Base-by-base conservation (phyloP, 2,113 vertebrate species). In the Connochaetes taurinus region DNA sequence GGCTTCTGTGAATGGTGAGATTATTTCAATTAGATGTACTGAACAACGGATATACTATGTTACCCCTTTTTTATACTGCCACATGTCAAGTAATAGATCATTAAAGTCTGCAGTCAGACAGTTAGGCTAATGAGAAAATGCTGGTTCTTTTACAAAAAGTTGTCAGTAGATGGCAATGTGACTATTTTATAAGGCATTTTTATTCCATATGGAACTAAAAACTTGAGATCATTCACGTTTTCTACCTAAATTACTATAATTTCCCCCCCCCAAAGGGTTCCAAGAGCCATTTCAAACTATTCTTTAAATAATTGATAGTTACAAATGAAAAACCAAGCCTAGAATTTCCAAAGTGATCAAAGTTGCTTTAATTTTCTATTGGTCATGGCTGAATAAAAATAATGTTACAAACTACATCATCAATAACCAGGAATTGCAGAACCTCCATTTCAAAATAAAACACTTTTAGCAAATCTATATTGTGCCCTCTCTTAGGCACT, bases 111-210 rank as follows among this genome's bases (percentile, higher is more conserved):
- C 23, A 98, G 82, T 96, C 96, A 97, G 92, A 47, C 60, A 90
- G 87, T 52, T 53, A 80, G 43, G 88, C 90, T 98, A 96, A 97
- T 97, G 87, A 97, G 95, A 97, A 95, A 96, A 5, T 82, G 45
- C 74, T 83, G 82, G 31, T 71, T 94, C 84, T 98, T 96, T 98
- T 98, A 92, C 98, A 97, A 98, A 97, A 96, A 98, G 4, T 88
- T 98, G 98, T 98, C 99, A 99, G 98, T 99, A 99, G 99, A 98
- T 99, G 99, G 99, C 99, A 99, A 99, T 99, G 98, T 99, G 97
- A 98, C 99, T 99, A 23, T 98, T 98, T 98, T 98, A 97, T 96
- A 98, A 90, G 55, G 64, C 58, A 31, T 98, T 98, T 96, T 98
- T 97, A 96, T 98, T 98, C 64, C 53, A 33, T 93, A 67, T 94